phyloP scores from a whole-genome alignment of 2,888 invertebrate genomes.

The Crematogaster levior region DNA sequence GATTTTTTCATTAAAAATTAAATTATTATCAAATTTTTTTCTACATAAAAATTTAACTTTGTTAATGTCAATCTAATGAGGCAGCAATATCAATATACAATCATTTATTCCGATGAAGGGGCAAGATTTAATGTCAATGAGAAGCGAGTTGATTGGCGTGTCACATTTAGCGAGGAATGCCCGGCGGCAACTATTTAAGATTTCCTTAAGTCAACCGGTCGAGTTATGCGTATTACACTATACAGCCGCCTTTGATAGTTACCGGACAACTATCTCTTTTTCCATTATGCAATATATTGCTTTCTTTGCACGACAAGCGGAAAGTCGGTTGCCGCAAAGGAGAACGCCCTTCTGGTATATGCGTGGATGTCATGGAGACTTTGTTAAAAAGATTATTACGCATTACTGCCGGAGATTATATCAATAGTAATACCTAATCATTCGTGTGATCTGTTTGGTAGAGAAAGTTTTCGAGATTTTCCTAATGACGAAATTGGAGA shows the following conservation, averaged over 20 bases:
- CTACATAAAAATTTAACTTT: background rate
- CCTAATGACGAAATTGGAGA: constrained; percentile 39
- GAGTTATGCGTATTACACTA: constrained; percentile 72
- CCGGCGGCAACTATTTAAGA: constrained; percentile 66
- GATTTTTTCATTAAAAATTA: background rate
- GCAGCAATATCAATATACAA: too few species aligned
- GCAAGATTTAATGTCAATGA: background rate
- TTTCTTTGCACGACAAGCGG: constrained; percentile 74
- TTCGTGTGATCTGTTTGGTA: background rate
- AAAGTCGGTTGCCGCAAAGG: constrained; percentile 45
- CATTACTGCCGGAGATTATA: background rate
- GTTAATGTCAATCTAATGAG: background rate
- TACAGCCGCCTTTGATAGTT: constrained; percentile 71
- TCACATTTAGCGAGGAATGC: background rate
- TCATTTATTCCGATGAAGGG: background rate
- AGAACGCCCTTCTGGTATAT: constrained; percentile 40
- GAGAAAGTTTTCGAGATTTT: constrained; percentile 64
- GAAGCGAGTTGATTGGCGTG: background rate
- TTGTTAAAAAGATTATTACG: constrained; percentile 21
- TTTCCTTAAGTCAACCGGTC: constrained; percentile 66
- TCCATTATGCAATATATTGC: constrained; percentile 79
- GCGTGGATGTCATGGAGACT: background rate
- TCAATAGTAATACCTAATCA: constrained; percentile 41
- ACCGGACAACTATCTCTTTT: constrained; percentile 82
- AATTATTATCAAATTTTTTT: background rate